A percentile compares a stretch with the other conserved stretches of the same genome.
These are phyloP conservation scores for Phodopus roborovskii DNA, from an alignment of 2,113 vertebrate genomes.

Conservation along the genomic window DNA sequence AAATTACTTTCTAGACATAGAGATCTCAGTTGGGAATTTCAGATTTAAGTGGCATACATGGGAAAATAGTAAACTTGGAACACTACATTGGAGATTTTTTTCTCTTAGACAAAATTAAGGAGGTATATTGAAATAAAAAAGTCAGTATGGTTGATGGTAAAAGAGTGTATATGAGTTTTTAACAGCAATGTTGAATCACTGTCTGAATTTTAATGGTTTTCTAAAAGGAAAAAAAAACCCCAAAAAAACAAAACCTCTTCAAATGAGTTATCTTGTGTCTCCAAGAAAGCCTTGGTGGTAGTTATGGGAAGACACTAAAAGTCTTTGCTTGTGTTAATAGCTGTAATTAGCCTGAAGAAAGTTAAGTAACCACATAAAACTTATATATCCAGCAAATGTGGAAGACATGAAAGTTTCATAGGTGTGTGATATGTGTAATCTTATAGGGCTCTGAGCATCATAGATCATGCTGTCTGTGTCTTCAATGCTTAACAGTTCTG, in stretches of 20 bases:
- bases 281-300: conserved; percentile 29
- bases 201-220: conserved; percentile 59
- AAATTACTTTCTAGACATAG: conserved; percentile 66
- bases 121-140: conserved; percentile 54
- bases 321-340: neutral
- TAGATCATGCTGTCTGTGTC: neutral
- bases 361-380: neutral
- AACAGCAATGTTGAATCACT: conserved; percentile 41
- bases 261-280: conserved; percentile 48
- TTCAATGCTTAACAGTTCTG: conserved; percentile 49
- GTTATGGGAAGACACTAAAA: conserved; percentile 18
- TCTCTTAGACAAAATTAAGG: conserved; percentile 66
- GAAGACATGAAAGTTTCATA: neutral
- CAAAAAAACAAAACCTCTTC: too few relatives aligned
- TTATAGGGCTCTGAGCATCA: neutral
- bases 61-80: conserved; percentile 73
- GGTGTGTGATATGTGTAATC: neutral
- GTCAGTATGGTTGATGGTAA: conserved; percentile 44
- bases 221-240: conserved; percentile 22
- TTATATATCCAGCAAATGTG: neutral
- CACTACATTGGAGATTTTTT: conserved; percentile 58
- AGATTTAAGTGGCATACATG: conserved; percentile 72
- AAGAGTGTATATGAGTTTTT: conserved; percentile 44
- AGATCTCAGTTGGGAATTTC: conserved; percentile 73
- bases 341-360: neutral